Evolutionary conservation across 2,113 vertebrate species (phyloP), one percentile per base, ranked within the genome.

Genomic region (Semnornis frantzii): DNA sequence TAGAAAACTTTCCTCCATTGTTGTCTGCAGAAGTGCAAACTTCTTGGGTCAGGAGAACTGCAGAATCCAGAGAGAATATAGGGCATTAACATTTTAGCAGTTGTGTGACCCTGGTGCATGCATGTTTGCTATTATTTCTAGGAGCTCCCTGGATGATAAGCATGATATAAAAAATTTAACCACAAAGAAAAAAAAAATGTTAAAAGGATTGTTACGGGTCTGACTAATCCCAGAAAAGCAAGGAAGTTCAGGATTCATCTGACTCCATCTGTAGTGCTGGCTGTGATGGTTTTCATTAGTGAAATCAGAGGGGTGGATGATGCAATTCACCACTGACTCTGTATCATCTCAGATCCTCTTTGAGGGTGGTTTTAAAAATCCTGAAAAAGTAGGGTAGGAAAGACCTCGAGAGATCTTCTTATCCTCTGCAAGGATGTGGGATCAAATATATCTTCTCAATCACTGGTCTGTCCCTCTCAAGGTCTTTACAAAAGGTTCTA

Each of bases 111-210:
- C 87, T 94, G 3, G 3, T 85, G 89, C 82, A 85, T 0, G 78
- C 48, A 54, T 94, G 85, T 94, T 91, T 92, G 93, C 87, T 95
- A 85, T 96, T 95, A 96, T 92, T 95, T 92, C 78, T 87, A 44
- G 89, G 82, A 94, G 87, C 58, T 96, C 91, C 89, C 75, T 82
- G 71, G 83, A 89, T 93, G 89, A 91, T 94, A 91, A 93, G 72
- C 27, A 62, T 58, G 74, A 74, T 87, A 95, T 94, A 92, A 96
- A 96, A 96, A 93, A 94, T 87, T 91, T 77, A 96, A 87, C 64
- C 52, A 80, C 68, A 55, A 44, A 72, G 37, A 37, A 58, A 89
- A 88, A 83, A 76, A 80, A 46, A n/a, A 60, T 30, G 64, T 85
- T 87, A 77, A 65, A 89, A 85, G 82, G 62, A 78, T 58, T 0